These are phyloP conservation scores for Trisateles emortualis DNA, from an alignment of 2,888 invertebrate species.

Conservation along the genomic window DNA sequence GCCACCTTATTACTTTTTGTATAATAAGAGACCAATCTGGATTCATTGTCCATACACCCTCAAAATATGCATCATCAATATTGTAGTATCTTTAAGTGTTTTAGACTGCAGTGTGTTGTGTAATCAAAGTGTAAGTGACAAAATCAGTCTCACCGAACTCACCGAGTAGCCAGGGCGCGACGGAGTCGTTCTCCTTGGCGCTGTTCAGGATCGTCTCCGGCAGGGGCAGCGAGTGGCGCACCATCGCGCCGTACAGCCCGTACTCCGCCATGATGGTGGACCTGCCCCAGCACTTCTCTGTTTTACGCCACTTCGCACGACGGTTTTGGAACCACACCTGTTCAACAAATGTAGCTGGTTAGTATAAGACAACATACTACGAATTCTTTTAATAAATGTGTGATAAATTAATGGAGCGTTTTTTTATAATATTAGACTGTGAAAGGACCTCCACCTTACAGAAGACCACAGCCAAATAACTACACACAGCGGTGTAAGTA, in stretches of 20 bases:
- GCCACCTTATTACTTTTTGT: no score
- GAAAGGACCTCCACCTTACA: no score
- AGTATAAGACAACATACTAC: not conserved
- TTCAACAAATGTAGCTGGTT: not conserved
- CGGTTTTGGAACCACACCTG: conserved; percentile 99
- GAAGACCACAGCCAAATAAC: no score
- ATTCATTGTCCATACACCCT: no score
- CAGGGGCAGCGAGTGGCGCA: conserved; percentile 98
- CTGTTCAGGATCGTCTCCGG: conserved; percentile 99
- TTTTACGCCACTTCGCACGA: conserved; percentile 99
- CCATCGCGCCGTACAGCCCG: conserved; percentile 99
- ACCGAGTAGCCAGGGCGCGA: conserved; percentile 99
- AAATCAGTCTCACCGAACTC: conserved; percentile 74
- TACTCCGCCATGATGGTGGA: conserved; percentile 99
- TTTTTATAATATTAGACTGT: no score
- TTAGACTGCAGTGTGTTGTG: not conserved
- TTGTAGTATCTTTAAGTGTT: no score
- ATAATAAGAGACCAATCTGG: no score
- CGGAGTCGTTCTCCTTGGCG: conserved; percentile 98
- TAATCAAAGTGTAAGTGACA: conserved; percentile 38
- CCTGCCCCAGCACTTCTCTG: conserved; percentile 99
- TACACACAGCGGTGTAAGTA: no score
- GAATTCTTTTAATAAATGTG: not conserved
- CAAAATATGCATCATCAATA: no score
- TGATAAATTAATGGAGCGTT: no score